These are phyloP conservation scores for Notothenia rossii DNA, from an alignment of 2,113 vertebrate species.

Conservation along the genomic window DNA sequence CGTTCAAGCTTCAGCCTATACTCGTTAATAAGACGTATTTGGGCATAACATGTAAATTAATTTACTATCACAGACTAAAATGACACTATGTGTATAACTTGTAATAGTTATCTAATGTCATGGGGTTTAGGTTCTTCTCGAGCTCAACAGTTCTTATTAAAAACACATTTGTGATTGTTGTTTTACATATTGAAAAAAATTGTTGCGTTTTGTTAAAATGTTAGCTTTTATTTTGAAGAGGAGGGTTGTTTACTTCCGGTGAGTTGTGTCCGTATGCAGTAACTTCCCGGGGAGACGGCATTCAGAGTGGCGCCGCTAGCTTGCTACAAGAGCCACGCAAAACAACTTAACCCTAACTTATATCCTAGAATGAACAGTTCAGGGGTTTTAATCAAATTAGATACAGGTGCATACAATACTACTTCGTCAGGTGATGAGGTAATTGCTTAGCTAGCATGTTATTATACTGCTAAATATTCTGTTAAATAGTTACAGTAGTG, in stretches of 20 bases:
- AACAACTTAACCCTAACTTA: conserved; percentile 8
- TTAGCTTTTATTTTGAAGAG: conserved; percentile 33
- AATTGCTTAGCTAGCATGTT: conserved; percentile 5
- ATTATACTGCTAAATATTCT: not conserved
- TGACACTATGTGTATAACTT: not conserved
- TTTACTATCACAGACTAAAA: too few relatives aligned
- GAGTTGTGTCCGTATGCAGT: not conserved
- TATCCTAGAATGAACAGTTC: not conserved
- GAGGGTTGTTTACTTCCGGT: not conserved
- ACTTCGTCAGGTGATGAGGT: not conserved
- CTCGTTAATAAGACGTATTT: not conserved
- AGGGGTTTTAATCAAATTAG: not conserved
- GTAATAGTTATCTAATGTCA: not conserved
- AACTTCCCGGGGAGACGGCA: conserved; percentile 30
- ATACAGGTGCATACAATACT: fast-evolving
- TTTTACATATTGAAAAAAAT: not conserved
- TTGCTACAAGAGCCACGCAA: not conserved
- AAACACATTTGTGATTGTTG: too few relatives aligned
- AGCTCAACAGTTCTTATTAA: too few relatives aligned
- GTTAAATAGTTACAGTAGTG: not conserved
- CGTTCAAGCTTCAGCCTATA: too few relatives aligned
- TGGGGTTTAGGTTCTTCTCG: not conserved
- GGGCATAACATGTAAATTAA: not conserved
- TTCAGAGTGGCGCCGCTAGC: conserved; percentile 69
- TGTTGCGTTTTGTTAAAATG: too few relatives aligned